Base-by-base conservation (phyloP, 2,113 vertebrate genomes). In the Peromyscus maniculatus region DNA sequence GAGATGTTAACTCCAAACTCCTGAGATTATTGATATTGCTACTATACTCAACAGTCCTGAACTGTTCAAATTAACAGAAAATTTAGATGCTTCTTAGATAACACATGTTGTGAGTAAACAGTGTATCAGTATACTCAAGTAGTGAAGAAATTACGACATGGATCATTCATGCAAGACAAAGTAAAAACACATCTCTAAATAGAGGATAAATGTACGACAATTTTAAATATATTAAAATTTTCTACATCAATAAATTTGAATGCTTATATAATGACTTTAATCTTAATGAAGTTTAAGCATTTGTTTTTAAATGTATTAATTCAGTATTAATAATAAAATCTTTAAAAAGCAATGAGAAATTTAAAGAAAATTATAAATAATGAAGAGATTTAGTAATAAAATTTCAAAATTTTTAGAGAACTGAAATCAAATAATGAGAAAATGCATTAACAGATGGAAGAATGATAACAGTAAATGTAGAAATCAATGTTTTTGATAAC, bases 261-360 rank as follows among this genome's bases (percentile, higher is more conserved):
- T 26, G 0, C 77, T 71, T 89, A 74, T 66, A 52, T 33, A 66
- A 91, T 69, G 15, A 36, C 6, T 90, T 80, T 92, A 12, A 91
- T n/a, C 2, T 43, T 22, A 88, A 55, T 67, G 67, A 36, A 43
- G 17, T 24, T 91, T 79, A 49, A 89, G 11, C 5, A 84, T 1
- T 36, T 43, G 39, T 92, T 89, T 15, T 93, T 13, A 33, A 77
- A 64, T 93, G 49, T 77, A 64, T 91, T 87, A 83, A 52, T 87
- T 52, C 31, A 89, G 5, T 52, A 79, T 31, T 78, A 78, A 46
- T 55, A 71, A 52, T 9, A 77, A 71, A 75, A 71, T 90, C 26
- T 1, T 93, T 82, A 57, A 92, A 59, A 36, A 33, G 1, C 9
- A 87, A 83, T 46, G 62, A 46, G 15, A 91, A 69, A 2, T 0